Percentiles rank a stretch among this genome's conserved stretches.
Conservation (phyloP, 2,888 invertebrate genomes). For the Eupithecia tripunctaria region DNA sequence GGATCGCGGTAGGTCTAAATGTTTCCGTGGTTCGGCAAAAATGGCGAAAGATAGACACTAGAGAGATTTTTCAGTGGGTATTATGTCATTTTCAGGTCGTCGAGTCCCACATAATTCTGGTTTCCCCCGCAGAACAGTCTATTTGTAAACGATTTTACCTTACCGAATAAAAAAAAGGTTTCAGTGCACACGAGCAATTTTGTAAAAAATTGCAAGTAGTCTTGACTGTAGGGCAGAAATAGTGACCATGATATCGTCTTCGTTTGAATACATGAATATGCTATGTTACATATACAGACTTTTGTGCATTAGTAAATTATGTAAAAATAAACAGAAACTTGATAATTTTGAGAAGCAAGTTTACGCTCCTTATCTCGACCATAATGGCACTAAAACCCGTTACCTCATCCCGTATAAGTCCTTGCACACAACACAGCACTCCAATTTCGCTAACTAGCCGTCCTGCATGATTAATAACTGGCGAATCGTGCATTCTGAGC, state of each 20-base stretch:
- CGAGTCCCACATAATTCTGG: too few species aligned
- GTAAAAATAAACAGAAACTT: constrained; percentile 30
- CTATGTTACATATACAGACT: neutral
- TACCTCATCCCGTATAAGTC: constrained; percentile 55
- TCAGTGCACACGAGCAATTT: neutral
- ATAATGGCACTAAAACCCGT: constrained; percentile 45
- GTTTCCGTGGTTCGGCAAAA: too few species aligned
- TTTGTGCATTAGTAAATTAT: neutral
- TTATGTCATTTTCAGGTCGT: too few species aligned
- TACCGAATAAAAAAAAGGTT: too few species aligned
- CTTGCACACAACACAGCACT: constrained; percentile 63
- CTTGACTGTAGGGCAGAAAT: neutral
- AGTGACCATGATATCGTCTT: neutral
- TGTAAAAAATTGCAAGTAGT: neutral
- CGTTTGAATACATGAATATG: neutral
- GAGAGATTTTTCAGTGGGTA: too few species aligned
- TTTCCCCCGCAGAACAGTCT: too few species aligned
- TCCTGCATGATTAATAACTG: constrained; percentile 82
- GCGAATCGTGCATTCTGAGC: constrained; percentile 79
- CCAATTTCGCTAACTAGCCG: constrained; percentile 80
- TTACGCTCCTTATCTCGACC: constrained; percentile 37
- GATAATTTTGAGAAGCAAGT: constrained; percentile 36
- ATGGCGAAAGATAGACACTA: too few species aligned
- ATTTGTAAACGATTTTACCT: too few species aligned
- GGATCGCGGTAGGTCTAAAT: too few species aligned